These are phyloP conservation scores for Columbina picui DNA, from an alignment of 2,113 vertebrate species.

Conservation along the genomic window DNA sequence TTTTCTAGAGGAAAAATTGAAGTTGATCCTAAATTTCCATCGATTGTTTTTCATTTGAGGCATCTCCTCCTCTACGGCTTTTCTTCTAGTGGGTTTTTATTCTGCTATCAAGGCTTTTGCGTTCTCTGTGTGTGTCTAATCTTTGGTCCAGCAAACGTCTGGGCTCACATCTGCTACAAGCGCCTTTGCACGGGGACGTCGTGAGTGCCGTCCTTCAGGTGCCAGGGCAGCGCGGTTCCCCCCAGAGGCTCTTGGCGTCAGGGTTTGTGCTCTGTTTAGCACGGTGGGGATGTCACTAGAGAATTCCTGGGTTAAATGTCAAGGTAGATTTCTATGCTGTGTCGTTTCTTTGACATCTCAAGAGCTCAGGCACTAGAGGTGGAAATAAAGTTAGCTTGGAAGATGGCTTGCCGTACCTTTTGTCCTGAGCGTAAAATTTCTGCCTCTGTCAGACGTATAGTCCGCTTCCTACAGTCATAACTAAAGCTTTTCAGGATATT, in stretches of 20 bases:
- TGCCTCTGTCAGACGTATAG: background rate
- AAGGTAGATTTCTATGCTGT: background rate
- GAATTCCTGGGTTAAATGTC: background rate
- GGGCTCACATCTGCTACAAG: background rate
- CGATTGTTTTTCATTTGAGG: background rate
- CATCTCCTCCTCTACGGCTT: background rate
- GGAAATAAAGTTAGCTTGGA: background rate
- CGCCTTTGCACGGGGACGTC: background rate
- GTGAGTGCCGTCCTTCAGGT: background rate
- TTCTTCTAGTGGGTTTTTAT: background rate
- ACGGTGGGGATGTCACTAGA: background rate
- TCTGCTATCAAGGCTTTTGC: background rate
- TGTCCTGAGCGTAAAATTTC: background rate
- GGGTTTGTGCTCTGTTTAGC: background rate
- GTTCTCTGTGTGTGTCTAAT: fast-evolving
- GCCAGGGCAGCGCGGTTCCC: background rate
- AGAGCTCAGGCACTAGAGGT: background rate
- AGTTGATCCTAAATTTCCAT: background rate
- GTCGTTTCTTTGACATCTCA: background rate
- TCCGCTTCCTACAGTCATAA: background rate
- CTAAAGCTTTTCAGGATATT: background rate
- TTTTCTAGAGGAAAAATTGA: background rate
- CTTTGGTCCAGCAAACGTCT: background rate
- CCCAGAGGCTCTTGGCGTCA: background rate
- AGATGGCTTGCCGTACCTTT: background rate